Evolutionary conservation across 2,113 vertebrate genomes (phyloP).

Genomic region (Carassius carassius): DNA sequence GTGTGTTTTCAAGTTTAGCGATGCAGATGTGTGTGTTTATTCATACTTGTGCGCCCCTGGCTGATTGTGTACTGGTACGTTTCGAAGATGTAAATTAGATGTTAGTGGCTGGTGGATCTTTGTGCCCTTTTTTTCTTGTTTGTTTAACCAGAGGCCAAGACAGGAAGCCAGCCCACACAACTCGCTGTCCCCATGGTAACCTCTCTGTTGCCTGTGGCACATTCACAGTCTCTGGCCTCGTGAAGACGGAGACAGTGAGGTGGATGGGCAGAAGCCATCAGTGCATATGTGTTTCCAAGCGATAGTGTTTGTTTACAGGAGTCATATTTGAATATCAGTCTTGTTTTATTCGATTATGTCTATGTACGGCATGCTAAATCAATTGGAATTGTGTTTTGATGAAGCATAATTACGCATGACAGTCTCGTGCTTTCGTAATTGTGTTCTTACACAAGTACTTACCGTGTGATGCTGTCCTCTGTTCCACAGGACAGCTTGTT

Average conservation of each 20-base stretch:
- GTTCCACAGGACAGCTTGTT: conserved; percentile 66
- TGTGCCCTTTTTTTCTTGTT: conserved; percentile 71
- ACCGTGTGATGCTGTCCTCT: conserved; percentile 59
- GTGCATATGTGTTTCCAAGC: conserved; percentile 39
- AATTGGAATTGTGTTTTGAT: background rate
- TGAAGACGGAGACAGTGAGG: conserved; percentile 60
- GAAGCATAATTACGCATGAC: background rate
- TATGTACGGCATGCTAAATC: background rate
- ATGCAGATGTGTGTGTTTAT: conserved; percentile 10
- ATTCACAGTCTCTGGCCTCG: conserved; percentile 65
- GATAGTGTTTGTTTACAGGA: conserved; percentile 38
- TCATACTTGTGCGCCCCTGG: conserved; percentile 25
- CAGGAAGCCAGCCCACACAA: conserved; percentile 79
- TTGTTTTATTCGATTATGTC: conserved; percentile 3
- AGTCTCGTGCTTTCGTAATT: background rate
- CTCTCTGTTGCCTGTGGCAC: conserved; percentile 69
- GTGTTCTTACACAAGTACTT: background rate
- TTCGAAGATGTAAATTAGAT: conserved; percentile 81
- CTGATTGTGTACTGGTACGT: conserved; percentile 41
- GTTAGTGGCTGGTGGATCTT: conserved; percentile 72
- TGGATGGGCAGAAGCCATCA: conserved; percentile 46
- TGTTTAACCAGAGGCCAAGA: conserved; percentile 81
- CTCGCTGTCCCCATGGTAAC: conserved; percentile 79
- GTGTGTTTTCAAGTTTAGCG: background rate
- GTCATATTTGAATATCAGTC: conserved; percentile 50